Conservation (phyloP, 2,797 vertebrate species). For the Acestrorhynchus altus region DNA sequence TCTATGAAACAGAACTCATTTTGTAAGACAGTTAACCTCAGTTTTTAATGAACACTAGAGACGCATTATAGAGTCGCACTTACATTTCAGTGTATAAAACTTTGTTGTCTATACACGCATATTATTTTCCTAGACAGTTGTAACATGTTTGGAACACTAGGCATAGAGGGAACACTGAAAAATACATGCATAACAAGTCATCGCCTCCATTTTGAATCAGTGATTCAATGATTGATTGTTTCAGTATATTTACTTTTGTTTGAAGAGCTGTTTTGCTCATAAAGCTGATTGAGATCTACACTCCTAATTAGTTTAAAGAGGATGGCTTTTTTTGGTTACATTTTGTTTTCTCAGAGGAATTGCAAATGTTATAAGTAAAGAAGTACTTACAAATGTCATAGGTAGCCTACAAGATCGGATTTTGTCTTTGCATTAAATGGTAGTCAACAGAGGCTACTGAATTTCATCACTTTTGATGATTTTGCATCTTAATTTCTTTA, state of each 20-base stretch:
- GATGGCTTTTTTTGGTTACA: neutral
- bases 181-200: constrained; percentile 10
- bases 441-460: neutral
- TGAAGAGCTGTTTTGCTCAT: neutral
- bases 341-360: neutral
- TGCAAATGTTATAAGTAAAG: neutral
- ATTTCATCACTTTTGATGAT: neutral
- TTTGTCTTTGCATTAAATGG: neutral
- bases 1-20: neutral
- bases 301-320: neutral
- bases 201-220: constrained; percentile 7
- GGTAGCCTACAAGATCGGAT: neutral
- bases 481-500: neutral
- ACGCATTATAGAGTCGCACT: neutral
- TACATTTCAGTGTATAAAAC: neutral
- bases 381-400: neutral
- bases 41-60: neutral
- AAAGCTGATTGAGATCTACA: neutral
- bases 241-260: neutral
- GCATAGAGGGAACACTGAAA: constrained; percentile 57
- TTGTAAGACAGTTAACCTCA: neutral
- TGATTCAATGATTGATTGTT: constrained; percentile 1
- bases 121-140: neutral
- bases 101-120: neutral
- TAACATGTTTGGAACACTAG: constrained; percentile 14